Conservation (phyloP, 1,140 invertebrate species). For the Cecropterus lyciades region DNA sequence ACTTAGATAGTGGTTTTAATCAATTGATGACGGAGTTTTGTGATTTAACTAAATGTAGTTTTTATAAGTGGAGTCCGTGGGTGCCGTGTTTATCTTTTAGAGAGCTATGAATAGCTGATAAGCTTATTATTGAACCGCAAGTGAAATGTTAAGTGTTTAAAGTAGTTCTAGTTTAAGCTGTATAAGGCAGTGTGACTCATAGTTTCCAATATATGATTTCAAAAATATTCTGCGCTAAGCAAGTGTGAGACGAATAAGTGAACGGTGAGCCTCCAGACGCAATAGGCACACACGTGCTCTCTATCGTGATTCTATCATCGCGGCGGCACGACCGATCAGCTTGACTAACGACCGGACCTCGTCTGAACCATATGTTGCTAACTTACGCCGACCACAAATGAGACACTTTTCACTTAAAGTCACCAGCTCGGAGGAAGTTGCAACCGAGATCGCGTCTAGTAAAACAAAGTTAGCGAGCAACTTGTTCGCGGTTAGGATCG, state of each 20-base stretch:
- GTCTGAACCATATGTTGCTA: conserved; percentile 70
- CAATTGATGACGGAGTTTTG: not conserved
- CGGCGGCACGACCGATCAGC: conserved; percentile 55
- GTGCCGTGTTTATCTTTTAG: conserved; percentile 4
- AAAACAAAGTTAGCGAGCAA: conserved; percentile 41
- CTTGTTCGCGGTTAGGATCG: conserved; percentile 49
- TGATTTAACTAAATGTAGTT: conserved; percentile 7
- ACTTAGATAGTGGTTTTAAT: not conserved
- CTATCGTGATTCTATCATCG: conserved; percentile 71
- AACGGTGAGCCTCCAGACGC: conserved; percentile 70
- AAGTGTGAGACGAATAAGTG: conserved; percentile 63
- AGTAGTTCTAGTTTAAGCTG: conserved; percentile 22
- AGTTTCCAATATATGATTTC: conserved; percentile 48
- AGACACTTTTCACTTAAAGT: conserved; percentile 64
- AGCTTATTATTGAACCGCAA: not conserved
- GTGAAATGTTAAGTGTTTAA: conserved; percentile 12
- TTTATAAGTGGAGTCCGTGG: not conserved
- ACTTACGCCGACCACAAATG: conserved; percentile 67
- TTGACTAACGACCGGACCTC: conserved; percentile 60
- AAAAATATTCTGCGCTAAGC: conserved; percentile 54
- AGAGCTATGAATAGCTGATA: not conserved
- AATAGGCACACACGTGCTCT: conserved; percentile 72
- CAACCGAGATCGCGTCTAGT: not conserved
- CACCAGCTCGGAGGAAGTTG: conserved; percentile 36
- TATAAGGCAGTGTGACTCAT: conserved; percentile 48